A percentile compares a stretch with the other conserved stretches of the same genome.
These are phyloP conservation scores for Setophaga coronata DNA, from an alignment of 2,113 vertebrate species.

Conservation along the genomic window DNA sequence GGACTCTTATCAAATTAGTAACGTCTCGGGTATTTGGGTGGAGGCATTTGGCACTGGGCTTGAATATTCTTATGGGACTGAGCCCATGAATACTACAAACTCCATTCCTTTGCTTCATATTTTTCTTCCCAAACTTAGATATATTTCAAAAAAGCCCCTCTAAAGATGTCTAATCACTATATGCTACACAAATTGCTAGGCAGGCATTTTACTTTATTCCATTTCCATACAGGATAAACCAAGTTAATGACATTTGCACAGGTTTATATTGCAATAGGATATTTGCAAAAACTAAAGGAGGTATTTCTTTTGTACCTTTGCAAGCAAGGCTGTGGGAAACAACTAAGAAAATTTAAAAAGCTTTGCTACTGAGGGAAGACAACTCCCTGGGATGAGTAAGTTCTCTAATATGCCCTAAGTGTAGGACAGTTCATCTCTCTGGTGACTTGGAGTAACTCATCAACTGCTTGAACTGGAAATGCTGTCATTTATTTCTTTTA, in stretches of 20 bases:
- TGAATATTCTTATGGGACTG: background rate
- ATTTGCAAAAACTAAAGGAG: background rate
- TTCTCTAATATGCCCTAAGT: background rate
- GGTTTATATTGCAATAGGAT: background rate
- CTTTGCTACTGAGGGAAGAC: background rate
- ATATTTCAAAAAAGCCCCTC: background rate
- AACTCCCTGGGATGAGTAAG: background rate
- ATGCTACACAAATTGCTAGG: background rate
- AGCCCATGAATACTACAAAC: background rate
- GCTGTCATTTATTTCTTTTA: background rate
- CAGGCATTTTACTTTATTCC: background rate
- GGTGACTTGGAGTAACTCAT: background rate
- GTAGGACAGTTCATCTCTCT: background rate
- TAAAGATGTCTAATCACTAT: background rate
- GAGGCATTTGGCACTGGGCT: conserved; percentile 43
- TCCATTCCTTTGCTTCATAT: background rate
- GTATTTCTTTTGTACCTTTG: background rate
- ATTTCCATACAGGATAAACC: background rate
- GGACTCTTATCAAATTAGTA: conserved; percentile 44
- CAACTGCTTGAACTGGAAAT: background rate
- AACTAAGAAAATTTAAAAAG: background rate
- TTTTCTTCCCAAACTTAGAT: background rate
- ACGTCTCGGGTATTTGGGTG: conserved; percentile 40
- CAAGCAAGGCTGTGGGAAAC: background rate
- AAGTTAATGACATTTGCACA: background rate